Evolutionary conservation across 2,113 vertebrate genomes (phyloP).

Genomic region (Podarcis raffonei): DNA sequence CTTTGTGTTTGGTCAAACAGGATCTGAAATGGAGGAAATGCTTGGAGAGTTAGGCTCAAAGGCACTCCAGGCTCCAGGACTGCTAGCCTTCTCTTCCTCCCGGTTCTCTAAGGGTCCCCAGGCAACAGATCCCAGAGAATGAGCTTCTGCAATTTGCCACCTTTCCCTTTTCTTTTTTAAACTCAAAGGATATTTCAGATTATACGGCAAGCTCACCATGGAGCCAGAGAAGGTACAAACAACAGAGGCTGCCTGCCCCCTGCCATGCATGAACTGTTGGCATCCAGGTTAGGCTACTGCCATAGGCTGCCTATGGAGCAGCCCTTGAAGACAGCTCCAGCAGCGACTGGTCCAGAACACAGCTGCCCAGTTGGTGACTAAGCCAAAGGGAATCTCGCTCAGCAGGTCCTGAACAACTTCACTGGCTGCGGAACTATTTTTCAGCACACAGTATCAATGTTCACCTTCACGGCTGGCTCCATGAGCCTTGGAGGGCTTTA

Average conservation of each 20-base stretch:
- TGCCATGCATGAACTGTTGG: not conserved
- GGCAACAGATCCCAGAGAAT: not conserved
- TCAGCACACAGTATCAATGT: too few species aligned
- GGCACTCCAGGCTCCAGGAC: too few species aligned
- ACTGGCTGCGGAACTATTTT: not conserved
- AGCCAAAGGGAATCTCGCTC: not conserved
- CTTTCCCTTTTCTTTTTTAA: too few species aligned
- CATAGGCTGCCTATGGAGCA: too few species aligned
- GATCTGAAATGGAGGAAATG: conserved; percentile 80
- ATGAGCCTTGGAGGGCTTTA: not conserved
- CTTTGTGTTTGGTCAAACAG: conserved; percentile 97
- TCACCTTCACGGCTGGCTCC: too few species aligned
- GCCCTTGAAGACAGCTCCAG: not conserved
- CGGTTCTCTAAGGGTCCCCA: too few species aligned
- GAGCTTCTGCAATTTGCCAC: not conserved
- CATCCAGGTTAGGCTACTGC: not conserved
- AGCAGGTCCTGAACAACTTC: too few species aligned
- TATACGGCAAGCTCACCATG: too few species aligned
- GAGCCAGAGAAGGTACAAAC: too few species aligned
- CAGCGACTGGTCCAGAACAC: not conserved
- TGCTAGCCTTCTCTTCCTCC: not conserved
- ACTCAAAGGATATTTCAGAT: too few species aligned
- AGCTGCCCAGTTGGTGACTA: not conserved
- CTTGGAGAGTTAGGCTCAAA: not conserved
- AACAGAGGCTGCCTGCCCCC: too few species aligned